Conservation (phyloP, 2,113 vertebrate species). For the Procapra przewalskii region DNA sequence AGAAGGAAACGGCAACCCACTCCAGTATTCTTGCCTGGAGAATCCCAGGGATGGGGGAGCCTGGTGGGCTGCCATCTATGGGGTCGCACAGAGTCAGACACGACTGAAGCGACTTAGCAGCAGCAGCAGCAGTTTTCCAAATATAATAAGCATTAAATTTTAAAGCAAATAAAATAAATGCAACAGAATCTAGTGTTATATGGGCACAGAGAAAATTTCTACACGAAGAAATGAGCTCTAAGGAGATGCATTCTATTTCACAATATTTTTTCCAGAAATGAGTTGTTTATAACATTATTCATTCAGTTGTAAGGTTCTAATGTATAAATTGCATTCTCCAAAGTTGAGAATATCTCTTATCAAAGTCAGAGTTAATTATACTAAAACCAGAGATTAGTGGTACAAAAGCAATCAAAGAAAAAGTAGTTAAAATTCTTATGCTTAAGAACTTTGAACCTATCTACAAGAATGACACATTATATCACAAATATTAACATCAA, state of each 20-base stretch:
- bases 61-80: too few species aligned
- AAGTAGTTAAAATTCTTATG: conserved; percentile 21
- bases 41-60: too few species aligned
- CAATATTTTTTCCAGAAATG: neutral
- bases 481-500: conserved; percentile 16
- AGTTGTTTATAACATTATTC: neutral
- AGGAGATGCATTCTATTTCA: neutral
- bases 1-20: too few species aligned
- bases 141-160: conserved; percentile 38
- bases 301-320: neutral
- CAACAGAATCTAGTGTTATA: neutral
- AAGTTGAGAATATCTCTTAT: neutral
- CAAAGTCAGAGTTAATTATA: neutral
- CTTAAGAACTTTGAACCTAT: neutral
- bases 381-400: neutral
- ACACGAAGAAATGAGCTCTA: neutral
- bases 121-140: neutral
- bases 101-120: too few species aligned
- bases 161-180: conserved; percentile 41
- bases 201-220: neutral
- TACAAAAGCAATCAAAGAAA: conserved; percentile 18
- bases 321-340: neutral
- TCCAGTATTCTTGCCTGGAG: too few species aligned
- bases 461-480: conserved; percentile 9
- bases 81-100: too few species aligned